These are phyloP conservation scores for Miniopterus natalensis DNA, from an alignment of 2,113 vertebrate genomes.

Conservation along the genomic window DNA sequence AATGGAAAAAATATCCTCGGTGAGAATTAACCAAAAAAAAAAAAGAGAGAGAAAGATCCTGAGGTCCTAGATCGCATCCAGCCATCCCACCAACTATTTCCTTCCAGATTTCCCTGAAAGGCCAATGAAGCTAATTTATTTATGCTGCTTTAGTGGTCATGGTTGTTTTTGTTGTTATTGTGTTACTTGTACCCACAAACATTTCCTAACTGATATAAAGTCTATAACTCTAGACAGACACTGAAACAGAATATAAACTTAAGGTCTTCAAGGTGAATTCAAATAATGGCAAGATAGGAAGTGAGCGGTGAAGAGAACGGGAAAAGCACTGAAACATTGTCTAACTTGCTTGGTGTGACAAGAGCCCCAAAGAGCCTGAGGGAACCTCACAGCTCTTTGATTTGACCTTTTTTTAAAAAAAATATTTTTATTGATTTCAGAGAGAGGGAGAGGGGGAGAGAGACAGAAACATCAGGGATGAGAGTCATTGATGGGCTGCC, in stretches of 20 bases:
- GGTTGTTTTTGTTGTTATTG: background rate
- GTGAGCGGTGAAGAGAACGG: background rate
- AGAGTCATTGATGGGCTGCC: background rate
- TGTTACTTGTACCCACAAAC: background rate
- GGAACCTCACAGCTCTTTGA: background rate
- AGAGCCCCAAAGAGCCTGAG: conserved; percentile 31
- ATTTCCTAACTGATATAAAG: background rate
- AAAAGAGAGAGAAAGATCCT: background rate
- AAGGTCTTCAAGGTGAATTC: background rate
- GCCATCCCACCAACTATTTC: background rate
- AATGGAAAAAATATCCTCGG: too few relatives aligned
- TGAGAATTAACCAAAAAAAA: too few relatives aligned
- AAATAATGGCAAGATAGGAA: background rate
- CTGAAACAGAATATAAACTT: background rate
- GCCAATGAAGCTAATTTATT: background rate
- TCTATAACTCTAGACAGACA: background rate
- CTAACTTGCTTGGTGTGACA: background rate
- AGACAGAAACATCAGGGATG: background rate
- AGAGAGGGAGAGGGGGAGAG: background rate
- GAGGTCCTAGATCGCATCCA: background rate
- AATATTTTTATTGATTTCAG: background rate
- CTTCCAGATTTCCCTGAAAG: background rate
- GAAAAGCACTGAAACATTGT: background rate
- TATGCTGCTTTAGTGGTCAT: background rate
- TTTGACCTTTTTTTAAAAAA: background rate